Percentiles rank a stretch among this genome's conserved stretches.
These are phyloP conservation scores for Dolichopus griseipennis DNA, from an alignment of 2,888 invertebrate genomes.

Conservation along the genomic window DNA sequence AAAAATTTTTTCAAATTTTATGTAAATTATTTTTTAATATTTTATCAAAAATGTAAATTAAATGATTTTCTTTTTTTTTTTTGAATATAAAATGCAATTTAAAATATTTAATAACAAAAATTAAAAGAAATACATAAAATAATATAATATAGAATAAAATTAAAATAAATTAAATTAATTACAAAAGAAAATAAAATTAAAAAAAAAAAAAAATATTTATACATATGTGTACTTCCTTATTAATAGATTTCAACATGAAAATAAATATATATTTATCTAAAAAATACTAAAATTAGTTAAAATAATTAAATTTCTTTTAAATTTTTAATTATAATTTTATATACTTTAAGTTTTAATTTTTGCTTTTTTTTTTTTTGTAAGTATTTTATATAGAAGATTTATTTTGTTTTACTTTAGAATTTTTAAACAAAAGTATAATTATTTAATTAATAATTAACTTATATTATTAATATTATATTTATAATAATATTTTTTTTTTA, in stretches of 20 bases:
- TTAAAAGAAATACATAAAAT: background rate
- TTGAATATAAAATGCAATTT: too few relatives aligned
- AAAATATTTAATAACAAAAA: too few relatives aligned
- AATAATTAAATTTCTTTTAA: background rate
- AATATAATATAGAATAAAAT: background rate
- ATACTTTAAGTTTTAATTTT: background rate
- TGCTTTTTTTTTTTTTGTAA: background rate
- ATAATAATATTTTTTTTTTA: too few relatives aligned
- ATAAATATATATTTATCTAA: background rate
- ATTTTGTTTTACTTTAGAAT: background rate
- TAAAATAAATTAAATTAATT: background rate
- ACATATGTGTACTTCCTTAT: background rate
- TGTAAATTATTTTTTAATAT: too few relatives aligned
- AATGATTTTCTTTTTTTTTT: too few relatives aligned
- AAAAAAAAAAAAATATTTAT: background rate
- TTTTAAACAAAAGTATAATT: background rate
- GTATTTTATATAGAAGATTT: background rate
- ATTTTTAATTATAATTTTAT: background rate
- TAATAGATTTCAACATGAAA: background rate
- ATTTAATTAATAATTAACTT: too few relatives aligned
- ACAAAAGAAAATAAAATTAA: background rate
- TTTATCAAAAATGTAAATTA: too few relatives aligned
- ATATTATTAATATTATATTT: too few relatives aligned
- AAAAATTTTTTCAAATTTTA: too few relatives aligned
- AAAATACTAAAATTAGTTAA: background rate